These are phyloP conservation scores for Phoenoteleia sp. DNA, from an alignment of 2,888 invertebrate genomes.

Conservation along the genomic window DNA sequence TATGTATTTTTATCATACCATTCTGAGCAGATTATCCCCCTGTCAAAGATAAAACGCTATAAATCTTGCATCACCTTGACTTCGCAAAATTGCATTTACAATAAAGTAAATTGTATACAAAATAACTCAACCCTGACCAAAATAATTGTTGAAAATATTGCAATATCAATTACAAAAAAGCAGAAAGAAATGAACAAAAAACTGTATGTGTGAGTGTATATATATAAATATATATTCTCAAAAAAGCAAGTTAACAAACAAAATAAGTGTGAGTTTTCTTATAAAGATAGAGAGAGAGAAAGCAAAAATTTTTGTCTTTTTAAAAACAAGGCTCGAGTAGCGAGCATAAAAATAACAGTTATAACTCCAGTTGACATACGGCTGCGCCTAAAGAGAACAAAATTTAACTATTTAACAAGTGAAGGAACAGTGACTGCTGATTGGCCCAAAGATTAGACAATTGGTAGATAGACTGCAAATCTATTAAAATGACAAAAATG, in stretches of 20 bases:
- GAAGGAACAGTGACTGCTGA: constrained; percentile 83
- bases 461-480: constrained; percentile 83
- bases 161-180: constrained; percentile 19
- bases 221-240: constrained; percentile 10
- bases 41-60: constrained; percentile 58
- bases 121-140: constrained; percentile 13
- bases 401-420: constrained; percentile 80
- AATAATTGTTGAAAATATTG: constrained; percentile 36
- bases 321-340: constrained; percentile 75
- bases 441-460: constrained; percentile 84
- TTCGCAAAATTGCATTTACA: constrained; percentile 11
- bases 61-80: constrained; percentile 39
- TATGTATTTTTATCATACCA: constrained; percentile 64
- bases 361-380: constrained; percentile 85
- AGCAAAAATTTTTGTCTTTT: constrained; percentile 55
- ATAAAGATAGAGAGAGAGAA: constrained; percentile 62
- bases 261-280: constrained; percentile 39
- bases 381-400: constrained; percentile 86
- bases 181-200: constrained; percentile 20
- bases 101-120: constrained; percentile 23
- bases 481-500: constrained; percentile 77
- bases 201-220: constrained; percentile 44
- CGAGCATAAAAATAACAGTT: constrained; percentile 79
- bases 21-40: constrained; percentile 61
- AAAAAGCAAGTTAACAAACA: constrained; percentile 57